Base-by-base conservation (phyloP, 2,113 vertebrate species). In the Dunckerocampus dactyliophorus region DNA sequence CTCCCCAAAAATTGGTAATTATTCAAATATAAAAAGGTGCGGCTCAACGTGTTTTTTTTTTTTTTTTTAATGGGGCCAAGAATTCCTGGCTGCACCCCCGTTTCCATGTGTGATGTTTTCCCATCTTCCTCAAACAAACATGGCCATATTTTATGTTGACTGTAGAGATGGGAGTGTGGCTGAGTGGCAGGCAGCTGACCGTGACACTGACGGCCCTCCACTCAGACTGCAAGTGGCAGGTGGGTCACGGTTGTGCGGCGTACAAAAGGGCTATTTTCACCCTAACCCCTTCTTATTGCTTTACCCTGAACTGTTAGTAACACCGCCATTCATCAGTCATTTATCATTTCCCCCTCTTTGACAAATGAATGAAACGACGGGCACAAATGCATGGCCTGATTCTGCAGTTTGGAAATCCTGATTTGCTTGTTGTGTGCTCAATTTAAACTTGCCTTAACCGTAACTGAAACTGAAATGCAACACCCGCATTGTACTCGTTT, bases 361-460 rank as follows among this genome's bases (percentile, higher is more conserved):
- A 82, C 81, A 76, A 74, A 86, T 87, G 74, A 85, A 87, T 88
- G 72, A 77, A 85, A 72, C 75, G 58, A 87, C 8, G 71, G 87
- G 79, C 67, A 65, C 74, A 73, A 84, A 75, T 88, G 91, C 89
- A 91, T 91, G 88, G 86, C 88, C 78, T 88, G 81, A 84, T 51
- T 77, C 72, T 71, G 64, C 65, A 75, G 85, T 89, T 83, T 82
- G 79, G 80, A 77, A 82, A 82, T 70, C 72, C 11, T 48, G 0
- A 31, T 89, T 80, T 86, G 86, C 87, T 89, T 87, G 79, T 80
- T 83, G 82, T 86, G 82, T 87, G 79, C 84, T 76, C 71, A 73
- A 46, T 78, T 45, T 53, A 71, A 72, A 77, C 77, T 79, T 89
- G 90, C 88, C 88, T 90, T 91, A 90, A 89, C 69, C 76, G 76